Conservation (phyloP, 1,140 invertebrate genomes). For the Ceratina calcarata region DNA sequence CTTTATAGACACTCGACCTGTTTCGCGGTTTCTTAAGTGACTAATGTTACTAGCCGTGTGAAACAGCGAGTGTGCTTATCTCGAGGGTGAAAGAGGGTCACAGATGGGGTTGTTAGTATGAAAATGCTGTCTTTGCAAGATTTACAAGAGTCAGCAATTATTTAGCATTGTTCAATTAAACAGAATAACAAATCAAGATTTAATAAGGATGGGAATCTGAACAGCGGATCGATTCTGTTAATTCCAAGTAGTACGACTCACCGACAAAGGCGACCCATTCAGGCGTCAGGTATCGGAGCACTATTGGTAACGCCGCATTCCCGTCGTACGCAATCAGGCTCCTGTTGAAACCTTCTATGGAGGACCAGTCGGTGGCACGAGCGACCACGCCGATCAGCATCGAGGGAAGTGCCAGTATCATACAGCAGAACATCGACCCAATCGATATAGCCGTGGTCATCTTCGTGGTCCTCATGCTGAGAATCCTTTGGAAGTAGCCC, state of each 20-base stretch:
- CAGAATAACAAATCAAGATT: no score
- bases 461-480: slow-evolving; percentile 87
- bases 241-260: slow-evolving; percentile 59
- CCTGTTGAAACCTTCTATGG: slow-evolving; percentile 77
- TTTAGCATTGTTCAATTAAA: no score
- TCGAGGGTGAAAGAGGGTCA: slow-evolving; percentile 4
- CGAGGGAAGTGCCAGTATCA: slow-evolving; percentile 88
- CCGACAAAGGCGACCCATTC: slow-evolving; percentile 77
- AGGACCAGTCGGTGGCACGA: slow-evolving; percentile 84
- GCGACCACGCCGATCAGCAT: slow-evolving; percentile 89
- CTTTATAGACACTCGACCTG: slow-evolving; percentile 29
- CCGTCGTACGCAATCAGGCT: slow-evolving; percentile 80
- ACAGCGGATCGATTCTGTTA: no score
- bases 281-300: slow-evolving; percentile 88
- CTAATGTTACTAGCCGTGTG: not conserved
- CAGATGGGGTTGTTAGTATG: not conserved
- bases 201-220: no score
- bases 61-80: slow-evolving; percentile 7
- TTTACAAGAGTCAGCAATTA: not conserved
- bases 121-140: not conserved
- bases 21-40: slow-evolving; percentile 15
- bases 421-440: slow-evolving; percentile 87
- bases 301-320: slow-evolving; percentile 86
- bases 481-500: slow-evolving; percentile 91
- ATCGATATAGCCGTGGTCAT: slow-evolving; percentile 88